Conservation (phyloP, 1,140 invertebrate species). For the Maconellicoccus hirsutus region DNA sequence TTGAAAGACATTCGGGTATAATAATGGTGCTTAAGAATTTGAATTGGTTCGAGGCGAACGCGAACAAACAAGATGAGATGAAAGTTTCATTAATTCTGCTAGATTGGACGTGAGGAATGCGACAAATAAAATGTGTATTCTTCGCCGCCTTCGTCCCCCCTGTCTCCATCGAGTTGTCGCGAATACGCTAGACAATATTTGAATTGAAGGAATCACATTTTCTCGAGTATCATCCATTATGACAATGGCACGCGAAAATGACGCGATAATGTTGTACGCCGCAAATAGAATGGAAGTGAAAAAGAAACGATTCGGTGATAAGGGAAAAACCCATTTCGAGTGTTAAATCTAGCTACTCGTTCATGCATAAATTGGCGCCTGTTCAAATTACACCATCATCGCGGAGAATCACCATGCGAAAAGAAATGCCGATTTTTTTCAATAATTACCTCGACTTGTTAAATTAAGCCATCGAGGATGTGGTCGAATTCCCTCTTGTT, state of each 20-base stretch:
- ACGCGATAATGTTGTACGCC: background rate
- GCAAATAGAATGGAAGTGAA: conserved; percentile 8
- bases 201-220: background rate
- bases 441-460: no score
- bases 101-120: background rate
- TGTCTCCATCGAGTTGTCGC: background rate
- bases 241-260: background rate
- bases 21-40: background rate
- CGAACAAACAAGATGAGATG: background rate
- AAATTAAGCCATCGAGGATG: no score
- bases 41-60: background rate
- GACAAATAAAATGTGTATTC: conserved; percentile 9
- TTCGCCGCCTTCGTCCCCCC: background rate
- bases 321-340: background rate
- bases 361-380: conserved; percentile 7
- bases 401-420: no score
- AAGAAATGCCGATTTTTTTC: no score
- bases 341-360: background rate
- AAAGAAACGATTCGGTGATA: background rate
- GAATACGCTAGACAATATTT: conserved; percentile 9
- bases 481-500: no score
- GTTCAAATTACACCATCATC: conserved; percentile 4
- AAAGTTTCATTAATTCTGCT: conserved; percentile 5
- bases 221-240: background rate
- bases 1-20: background rate